Base-by-base conservation (phyloP, 2,113 vertebrate species). In the Sakesphorus luctuosus region DNA sequence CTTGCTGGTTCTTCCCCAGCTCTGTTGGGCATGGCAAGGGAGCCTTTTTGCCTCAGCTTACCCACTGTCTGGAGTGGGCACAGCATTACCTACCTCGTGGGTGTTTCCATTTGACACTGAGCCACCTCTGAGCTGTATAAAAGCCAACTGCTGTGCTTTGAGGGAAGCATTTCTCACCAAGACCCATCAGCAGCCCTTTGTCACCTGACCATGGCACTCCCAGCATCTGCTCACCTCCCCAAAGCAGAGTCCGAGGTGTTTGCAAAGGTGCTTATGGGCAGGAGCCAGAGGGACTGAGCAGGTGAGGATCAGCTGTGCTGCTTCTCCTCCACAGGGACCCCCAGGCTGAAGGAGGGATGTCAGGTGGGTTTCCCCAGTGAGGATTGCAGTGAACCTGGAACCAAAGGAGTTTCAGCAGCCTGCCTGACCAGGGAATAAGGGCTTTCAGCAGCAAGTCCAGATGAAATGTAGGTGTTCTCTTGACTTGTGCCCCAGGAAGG, bases 21-120 rank as follows among this genome's bases (percentile, higher is more conserved):
- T 83, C 77, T 78, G 16, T n/a, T 21, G 16, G 36, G 58, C 26
- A 35, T 31, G 52, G 77, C 76, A 61, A 87, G 63, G 63, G 88
- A 89, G 87, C 76, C 77, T 74, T 76, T 95, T 93, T 87, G 81
- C 91, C 76, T 96, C 87, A 31, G 52, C 44, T 95, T 86, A 91
- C 82, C 85, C 61, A 36, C 80, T 79, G 44, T 5, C 65, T 61
- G n/a, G 63, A 89, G 93, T 75, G 69, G 85, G 71, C 84, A 43
- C 79, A 43, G 53, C 29, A 33, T 69, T 68, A 73, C 28, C 92
- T 97, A 84, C 97, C 96, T 95, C 94, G 49, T 43, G 56, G 61
- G 72, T 26, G 63, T 56, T 91, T 38, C 43, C 35, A 25, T 78
- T 53, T 44, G 87, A 58, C 81, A 29, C 53, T 68, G 20, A 80